Percentiles rank a stretch among this genome's conserved stretches.
These are phyloP conservation scores for Sinopyrophorus schimmeli DNA, from an alignment of 2,888 invertebrate genomes.

Conservation along the genomic window DNA sequence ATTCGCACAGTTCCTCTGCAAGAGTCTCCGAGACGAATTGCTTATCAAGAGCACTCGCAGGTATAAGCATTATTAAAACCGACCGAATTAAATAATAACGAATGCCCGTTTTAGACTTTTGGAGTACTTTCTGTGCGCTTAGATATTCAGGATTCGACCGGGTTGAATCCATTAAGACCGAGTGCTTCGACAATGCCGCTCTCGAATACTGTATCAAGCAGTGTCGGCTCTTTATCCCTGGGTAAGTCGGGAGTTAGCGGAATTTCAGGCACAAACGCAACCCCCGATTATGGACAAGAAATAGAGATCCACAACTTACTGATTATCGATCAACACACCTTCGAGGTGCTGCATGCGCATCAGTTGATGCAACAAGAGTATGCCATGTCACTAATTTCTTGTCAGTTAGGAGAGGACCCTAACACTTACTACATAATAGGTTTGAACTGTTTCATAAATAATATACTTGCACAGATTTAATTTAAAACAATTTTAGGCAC, in stretches of 20 bases:
- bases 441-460: constrained; percentile 32
- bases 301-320: constrained; percentile 89
- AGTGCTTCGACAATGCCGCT: constrained; percentile 81
- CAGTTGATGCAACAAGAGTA: constrained; percentile 90
- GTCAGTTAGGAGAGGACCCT: constrained; percentile 87
- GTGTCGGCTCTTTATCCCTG: constrained; percentile 56
- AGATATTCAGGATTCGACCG: constrained; percentile 82
- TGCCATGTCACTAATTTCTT: constrained; percentile 87
- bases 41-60: constrained; percentile 91
- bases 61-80: constrained; percentile 50
- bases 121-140: constrained; percentile 90
- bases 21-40: constrained; percentile 92
- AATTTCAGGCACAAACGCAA: constrained; percentile 51
- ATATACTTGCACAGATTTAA: no score
- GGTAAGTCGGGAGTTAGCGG: constrained; percentile 56
- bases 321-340: constrained; percentile 94
- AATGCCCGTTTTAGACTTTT: constrained; percentile 73
- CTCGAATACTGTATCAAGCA: constrained; percentile 62
- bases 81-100: background rate
- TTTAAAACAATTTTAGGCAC: no score
- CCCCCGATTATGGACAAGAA: constrained; percentile 74
- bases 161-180: constrained; percentile 66
- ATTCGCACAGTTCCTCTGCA: constrained; percentile 94
- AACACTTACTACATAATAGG: constrained; percentile 93
- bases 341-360: constrained; percentile 94